Evolutionary conservation across 1,140 invertebrate species (phyloP), one percentile per base, ranked within the genome.

Genomic region (Temnothorax curvispinosus): DNA sequence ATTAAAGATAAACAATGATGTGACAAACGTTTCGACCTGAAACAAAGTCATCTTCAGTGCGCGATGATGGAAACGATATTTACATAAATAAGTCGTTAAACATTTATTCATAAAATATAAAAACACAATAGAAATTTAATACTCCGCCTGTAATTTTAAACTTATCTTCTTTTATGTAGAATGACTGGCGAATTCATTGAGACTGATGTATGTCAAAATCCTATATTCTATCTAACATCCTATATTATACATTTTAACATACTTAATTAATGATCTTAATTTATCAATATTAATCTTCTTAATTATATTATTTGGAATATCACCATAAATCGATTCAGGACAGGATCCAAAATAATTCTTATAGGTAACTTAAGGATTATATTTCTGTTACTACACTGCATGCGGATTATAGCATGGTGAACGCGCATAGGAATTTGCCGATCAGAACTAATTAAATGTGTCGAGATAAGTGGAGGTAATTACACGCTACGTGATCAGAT

Each of bases 371-470:
- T 76, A 62, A 5, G 38, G 38, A 62, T 76, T 76, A 76, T 18
- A 56, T 8, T 32, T 41, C 3, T 18, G 41, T 32, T 32, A 32
- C 13, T 62, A 32, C 38, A 52, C 15, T 38, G 52, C 41, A 13
- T 32, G 35, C 11, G 27, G 15, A 4, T 80, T 67, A 52, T 38
- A 18, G 58, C 32, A 56, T 8, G 52, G 44, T 52, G 76, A 67
- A 80, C 27, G 58, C 27, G 76, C 32, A 50, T 80, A 67, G 76
- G 44, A 80, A 80, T 67, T 78, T 80, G 44, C 60, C 60, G 44
- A 65, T 67, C 44, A 50, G 44, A 52, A 52, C 60, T 80, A 80
- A 67, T 80, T 80, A 80, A 80, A 80, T 80, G 76, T 67, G 18
- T 80, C 60, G 60, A 67, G 76, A 64, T 65, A 65, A 78, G 44